Base-by-base conservation (phyloP, 1,140 invertebrate species). In the Leptinotarsa lineolata region DNA sequence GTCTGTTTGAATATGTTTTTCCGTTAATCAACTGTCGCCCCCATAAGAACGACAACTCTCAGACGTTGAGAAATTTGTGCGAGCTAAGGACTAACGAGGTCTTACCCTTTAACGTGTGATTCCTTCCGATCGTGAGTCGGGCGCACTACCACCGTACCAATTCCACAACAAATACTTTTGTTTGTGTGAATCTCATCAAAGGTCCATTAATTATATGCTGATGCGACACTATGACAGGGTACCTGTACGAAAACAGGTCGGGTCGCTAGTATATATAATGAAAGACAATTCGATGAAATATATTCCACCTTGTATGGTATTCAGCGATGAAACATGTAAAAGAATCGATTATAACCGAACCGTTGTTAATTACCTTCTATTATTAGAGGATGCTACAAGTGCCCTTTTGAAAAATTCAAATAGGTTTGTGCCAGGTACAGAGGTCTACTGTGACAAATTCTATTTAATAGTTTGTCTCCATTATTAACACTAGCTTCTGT, bases 371-470 rank as follows among this genome's bases (percentile, higher is more conserved):
- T 71, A 71, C 13, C 69, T 63, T 20, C 69, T 63, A 71, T 71
- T 71, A 71, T 71, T 63, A 24, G 59, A 45, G 44, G 69, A 71
- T 71, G 69, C 69, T 39, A 71, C 69, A 71, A 71, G 69, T 71
- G 69, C 59, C 69, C 69, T 71, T 71, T 64, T 71, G 69, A 71
- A 71, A 70, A 70, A 70, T 70, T 59, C 58, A 30, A 71, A 63
- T 71, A 22, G 69, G 48, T 63, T 71, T 59, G 58, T 63, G n/a
- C 58, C 59, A 59, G 59, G 68, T 44, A 70, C 68, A 48, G 54
- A 46, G 68, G 16, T 70, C 18, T n/a, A 59, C 68, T 70, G 69
- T 71, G 69, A 71, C 69, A 64, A 71, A 71, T 71, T 71, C 44
- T 63, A 39, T 59, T 63, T 63, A 64, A 63, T 71, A 63, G 69